These are phyloP conservation scores for Carduelis carduelis DNA, from an alignment of 2,797 vertebrate species.

Conservation along the genomic window DNA sequence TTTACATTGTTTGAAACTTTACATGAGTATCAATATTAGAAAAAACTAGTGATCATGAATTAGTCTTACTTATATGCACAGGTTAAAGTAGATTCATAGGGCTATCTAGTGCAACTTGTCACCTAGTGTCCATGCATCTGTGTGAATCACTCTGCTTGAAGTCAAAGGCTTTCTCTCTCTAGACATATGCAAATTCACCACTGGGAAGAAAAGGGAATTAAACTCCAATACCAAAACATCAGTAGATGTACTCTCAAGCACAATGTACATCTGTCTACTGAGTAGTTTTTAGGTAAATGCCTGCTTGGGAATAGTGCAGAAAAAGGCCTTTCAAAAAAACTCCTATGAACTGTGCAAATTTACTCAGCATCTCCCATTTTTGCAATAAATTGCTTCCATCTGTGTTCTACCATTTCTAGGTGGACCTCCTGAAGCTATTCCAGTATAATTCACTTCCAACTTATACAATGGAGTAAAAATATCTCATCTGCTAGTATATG, in stretches of 20 bases:
- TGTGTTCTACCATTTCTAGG: conserved; percentile 31
- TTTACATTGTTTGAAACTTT: neutral
- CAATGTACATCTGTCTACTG: neutral
- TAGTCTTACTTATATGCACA: neutral
- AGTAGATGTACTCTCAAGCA: neutral
- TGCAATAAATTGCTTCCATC: conserved; percentile 43
- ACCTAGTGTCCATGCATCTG: neutral
- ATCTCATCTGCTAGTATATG: conserved; percentile 9
- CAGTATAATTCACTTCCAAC: conserved; percentile 23
- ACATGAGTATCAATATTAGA: neutral
- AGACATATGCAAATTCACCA: neutral
- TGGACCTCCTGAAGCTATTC: conserved; percentile 37
- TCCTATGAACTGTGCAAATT: neutral
- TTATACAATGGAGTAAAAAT: conserved; percentile 25
- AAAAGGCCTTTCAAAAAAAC: neutral
- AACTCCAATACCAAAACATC: neutral
- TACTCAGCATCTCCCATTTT: neutral
- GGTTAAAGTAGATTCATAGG: neutral
- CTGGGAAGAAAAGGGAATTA: neutral
- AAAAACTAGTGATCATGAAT: neutral
- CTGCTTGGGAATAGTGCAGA: conserved; percentile 12
- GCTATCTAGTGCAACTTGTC: neutral
- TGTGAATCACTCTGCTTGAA: neutral
- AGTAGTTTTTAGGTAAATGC: neutral
- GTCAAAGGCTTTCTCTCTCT: neutral